Conservation (phyloP, 2,113 vertebrate species). For the Ptyas mucosa region DNA sequence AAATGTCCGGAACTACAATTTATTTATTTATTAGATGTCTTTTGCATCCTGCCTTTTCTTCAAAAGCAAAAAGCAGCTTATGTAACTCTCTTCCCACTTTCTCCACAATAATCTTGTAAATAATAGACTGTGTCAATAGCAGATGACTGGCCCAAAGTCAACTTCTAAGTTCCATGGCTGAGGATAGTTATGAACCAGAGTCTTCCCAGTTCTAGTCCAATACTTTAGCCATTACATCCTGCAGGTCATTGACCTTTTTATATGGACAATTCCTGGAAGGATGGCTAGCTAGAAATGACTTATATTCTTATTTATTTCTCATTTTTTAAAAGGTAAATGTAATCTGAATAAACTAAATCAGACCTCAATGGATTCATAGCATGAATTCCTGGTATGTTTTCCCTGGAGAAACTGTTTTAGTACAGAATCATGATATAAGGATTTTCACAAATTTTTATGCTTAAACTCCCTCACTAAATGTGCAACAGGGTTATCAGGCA, state of each 20-base stretch:
- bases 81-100: not conserved
- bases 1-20: not conserved
- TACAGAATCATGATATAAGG: not conserved
- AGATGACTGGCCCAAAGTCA: not conserved
- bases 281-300: not conserved
- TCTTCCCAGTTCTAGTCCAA: not conserved
- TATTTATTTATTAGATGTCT: not conserved
- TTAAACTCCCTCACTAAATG: not conserved
- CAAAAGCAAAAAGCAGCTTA: not conserved
- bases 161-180: not conserved
- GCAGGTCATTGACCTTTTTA: not conserved
- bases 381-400: not conserved
- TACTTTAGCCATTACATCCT: not conserved
- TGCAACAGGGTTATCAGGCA: not conserved
- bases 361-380: not conserved
- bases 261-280: not conserved
- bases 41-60: not conserved
- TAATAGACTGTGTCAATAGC: not conserved
- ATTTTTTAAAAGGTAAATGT: not conserved
- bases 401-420: not conserved
- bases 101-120: not conserved
- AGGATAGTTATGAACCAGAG: not conserved
- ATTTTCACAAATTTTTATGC: no score
- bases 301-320: not conserved
- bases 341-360: not conserved